These are phyloP conservation scores for Nanorana parkeri DNA, from an alignment of 2,113 vertebrate species.

Conservation along the genomic window DNA sequence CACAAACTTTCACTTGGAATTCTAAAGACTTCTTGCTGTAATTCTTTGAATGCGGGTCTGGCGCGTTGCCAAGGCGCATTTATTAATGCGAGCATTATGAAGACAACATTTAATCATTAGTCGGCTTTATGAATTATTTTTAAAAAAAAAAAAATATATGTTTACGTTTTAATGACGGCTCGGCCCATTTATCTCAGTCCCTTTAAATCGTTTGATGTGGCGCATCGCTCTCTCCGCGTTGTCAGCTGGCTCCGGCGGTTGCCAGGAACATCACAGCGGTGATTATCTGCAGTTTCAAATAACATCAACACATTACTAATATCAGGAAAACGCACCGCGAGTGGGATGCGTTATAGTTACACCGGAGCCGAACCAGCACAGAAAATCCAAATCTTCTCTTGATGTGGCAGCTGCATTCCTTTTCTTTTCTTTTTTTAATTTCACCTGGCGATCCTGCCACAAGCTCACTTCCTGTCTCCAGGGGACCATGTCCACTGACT, in stretches of 20 bases:
- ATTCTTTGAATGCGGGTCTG: neutral
- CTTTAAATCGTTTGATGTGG: constrained; percentile 5
- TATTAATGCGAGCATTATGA: neutral
- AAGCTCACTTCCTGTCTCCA: no score
- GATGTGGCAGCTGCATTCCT: no score
- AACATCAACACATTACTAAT: constrained; percentile 11
- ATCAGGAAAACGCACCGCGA: no score
- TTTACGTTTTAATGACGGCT: constrained; percentile 38
- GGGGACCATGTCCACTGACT: no score
- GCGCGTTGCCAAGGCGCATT: neutral
- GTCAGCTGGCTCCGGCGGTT: constrained; percentile 45
- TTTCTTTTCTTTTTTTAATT: no score
- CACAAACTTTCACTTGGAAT: no score
- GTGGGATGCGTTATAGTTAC: no score
- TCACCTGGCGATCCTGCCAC: no score
- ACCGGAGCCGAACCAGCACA: no score
- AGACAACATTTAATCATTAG: neutral
- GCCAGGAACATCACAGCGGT: constrained; percentile 14
- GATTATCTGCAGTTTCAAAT: neutral
- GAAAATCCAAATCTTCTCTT: no score
- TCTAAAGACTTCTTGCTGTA: neutral
- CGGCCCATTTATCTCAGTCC: constrained; percentile 9
- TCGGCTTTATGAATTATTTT: constrained; percentile 7
- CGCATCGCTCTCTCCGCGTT: constrained; percentile 23
- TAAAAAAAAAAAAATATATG: constrained; percentile 26